A percentile compares a stretch with the other conserved stretches of the same genome.
These are phyloP conservation scores for Tragelaphus buxtoni DNA, from an alignment of 2,113 vertebrate genomes.

Conservation along the genomic window DNA sequence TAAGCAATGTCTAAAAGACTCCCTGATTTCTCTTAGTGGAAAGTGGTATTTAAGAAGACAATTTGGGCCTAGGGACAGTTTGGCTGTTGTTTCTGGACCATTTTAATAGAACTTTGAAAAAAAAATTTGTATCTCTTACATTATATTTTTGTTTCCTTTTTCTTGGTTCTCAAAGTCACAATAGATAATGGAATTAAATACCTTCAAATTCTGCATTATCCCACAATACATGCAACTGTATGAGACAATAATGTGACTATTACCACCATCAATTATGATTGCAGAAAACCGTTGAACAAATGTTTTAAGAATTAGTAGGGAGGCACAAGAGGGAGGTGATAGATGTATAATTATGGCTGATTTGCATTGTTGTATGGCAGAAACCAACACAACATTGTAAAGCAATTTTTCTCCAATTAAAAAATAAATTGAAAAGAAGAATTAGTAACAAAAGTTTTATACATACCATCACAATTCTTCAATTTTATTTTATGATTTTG, in stretches of 20 bases:
- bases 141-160: neutral
- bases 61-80: neutral
- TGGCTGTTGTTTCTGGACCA: neutral
- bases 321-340: neutral
- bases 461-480: neutral
- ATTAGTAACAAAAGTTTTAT: neutral
- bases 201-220: neutral
- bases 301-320: neutral
- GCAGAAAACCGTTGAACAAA: neutral
- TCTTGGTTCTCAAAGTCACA: neutral
- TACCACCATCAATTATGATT: neutral
- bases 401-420: neutral
- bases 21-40: neutral
- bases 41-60: neutral
- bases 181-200: neutral
- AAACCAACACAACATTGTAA: neutral
- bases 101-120: neutral
- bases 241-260: neutral
- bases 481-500: conserved; percentile 14
- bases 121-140: neutral
- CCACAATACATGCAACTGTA: neutral
- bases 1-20: neutral
- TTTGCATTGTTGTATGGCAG: neutral
- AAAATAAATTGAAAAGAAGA: neutral
- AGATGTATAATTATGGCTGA: neutral